Conservation (phyloP, 2,113 vertebrate genomes). For the Trogon melanurus region DNA sequence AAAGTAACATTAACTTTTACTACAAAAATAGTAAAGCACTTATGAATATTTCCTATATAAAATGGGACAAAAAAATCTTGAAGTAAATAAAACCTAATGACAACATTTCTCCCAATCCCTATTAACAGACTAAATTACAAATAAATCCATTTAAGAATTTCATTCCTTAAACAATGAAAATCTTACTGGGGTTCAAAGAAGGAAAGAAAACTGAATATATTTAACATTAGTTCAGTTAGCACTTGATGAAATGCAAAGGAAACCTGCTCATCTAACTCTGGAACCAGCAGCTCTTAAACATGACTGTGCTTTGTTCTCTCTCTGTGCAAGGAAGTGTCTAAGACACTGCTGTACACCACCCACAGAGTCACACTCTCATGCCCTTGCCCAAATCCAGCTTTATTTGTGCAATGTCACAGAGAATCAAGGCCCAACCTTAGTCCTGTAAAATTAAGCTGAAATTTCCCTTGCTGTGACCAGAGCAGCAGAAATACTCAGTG, state of each 20-base stretch:
- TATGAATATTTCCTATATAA: neutral
- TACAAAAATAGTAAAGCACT: neutral
- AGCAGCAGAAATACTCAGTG: neutral
- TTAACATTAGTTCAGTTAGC: neutral
- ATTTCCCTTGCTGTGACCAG: neutral
- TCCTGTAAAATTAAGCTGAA: neutral
- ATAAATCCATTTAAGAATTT: neutral
- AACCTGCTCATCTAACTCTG: neutral
- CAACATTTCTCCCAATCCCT: neutral
- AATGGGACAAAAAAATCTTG: neutral
- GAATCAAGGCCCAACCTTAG: neutral
- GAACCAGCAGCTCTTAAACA: neutral
- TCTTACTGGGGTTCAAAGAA: neutral
- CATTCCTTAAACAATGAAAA: neutral
- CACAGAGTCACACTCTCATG: neutral
- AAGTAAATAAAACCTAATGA: neutral
- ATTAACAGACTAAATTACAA: neutral
- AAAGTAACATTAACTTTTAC: neutral
- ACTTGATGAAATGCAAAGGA: neutral
- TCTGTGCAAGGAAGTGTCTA: neutral
- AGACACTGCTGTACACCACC: neutral
- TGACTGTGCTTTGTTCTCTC: neutral
- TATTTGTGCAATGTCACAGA: neutral
- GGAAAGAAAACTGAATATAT: neutral
- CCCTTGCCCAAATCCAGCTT: neutral